Base-by-base conservation (phyloP, 2,797 vertebrate species). In the Pyrocephalus nanus region DNA sequence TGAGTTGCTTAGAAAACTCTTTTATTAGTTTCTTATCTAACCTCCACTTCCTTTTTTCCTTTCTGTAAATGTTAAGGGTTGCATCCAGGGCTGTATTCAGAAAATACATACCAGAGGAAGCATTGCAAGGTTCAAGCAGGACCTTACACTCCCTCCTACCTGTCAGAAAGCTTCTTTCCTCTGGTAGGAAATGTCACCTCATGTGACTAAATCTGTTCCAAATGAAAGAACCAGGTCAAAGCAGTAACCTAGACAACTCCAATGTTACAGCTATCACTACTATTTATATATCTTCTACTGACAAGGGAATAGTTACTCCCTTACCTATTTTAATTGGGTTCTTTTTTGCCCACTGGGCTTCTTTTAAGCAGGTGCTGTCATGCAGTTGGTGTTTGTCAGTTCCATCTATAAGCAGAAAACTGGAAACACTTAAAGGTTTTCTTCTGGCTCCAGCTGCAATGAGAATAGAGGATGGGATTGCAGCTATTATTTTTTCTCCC, bases 161-260 rank as follows among this genome's bases (percentile, higher is more conserved):
- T 8, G 1, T 54, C 38, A 20, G 76, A 25, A 84, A 86, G 15
- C n/a, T 65, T 88, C 54, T 53, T 87, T 51, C 40, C 45, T 88
- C 15, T 6, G 20, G 8, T 48, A 78, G 32, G 25, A 32, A 76
- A 69, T 70, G 70, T 75, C 58, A 78, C 15, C 36, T 85, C 51
- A 11, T 62, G 42, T 55, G 47, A 85, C 67, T 94, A 73, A 62
- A 85, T 71, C 43, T 70, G 47, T 78, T 94, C 47, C 72, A 86
- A 74, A 91, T 51, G 29, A 79, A 91, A 91, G 69, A 93, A 91
- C 11, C 21, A 62, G 88, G 86, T 81, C 82, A 95, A 81, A 86
- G 70, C 82, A 84, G 70, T 90, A 88, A 88, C 79, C 54, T 51
- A 84, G 70, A 93, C 62, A 81, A 72, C 43, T 88, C 75, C 61